These are phyloP conservation scores for Diaprepes abbreviatus DNA, from an alignment of 2,888 invertebrate species.

Conservation along the genomic window DNA sequence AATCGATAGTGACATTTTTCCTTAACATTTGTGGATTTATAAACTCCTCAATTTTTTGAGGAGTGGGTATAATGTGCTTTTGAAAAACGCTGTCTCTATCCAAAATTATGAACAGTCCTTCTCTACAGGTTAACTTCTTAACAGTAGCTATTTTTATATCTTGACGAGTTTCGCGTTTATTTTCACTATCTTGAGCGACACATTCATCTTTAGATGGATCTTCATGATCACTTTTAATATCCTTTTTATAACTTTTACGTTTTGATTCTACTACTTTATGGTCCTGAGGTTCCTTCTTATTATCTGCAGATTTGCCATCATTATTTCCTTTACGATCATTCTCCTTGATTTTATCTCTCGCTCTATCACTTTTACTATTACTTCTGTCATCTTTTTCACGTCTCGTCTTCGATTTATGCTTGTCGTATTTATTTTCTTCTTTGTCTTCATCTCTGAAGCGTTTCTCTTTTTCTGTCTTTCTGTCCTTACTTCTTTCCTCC, in stretches of 20 bases:
- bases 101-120: neutral
- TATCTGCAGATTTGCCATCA: neutral
- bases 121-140: neutral
- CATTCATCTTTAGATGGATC: neutral
- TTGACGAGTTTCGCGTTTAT: neutral
- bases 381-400: neutral
- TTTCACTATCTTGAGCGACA: neutral
- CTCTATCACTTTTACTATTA: neutral
- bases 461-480: no score
- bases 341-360: neutral
- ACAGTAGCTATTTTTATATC: neutral
- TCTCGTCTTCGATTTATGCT: neutral
- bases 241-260: neutral
- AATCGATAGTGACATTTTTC: no score
- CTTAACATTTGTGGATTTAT: no score
- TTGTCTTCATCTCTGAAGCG: neutral
- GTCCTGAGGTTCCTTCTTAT: neutral
- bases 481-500: neutral
- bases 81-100: neutral
- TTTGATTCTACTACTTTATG: neutral
- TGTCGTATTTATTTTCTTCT: neutral
- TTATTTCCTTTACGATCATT: neutral
- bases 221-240: neutral
- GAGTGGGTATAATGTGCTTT: neutral
- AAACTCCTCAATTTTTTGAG: neutral